Percentiles rank a stretch among this genome's conserved stretches.
phyloP scores from a whole-genome alignment of 2,888 invertebrate genomes.

The Nomada ruficornis region DNA sequence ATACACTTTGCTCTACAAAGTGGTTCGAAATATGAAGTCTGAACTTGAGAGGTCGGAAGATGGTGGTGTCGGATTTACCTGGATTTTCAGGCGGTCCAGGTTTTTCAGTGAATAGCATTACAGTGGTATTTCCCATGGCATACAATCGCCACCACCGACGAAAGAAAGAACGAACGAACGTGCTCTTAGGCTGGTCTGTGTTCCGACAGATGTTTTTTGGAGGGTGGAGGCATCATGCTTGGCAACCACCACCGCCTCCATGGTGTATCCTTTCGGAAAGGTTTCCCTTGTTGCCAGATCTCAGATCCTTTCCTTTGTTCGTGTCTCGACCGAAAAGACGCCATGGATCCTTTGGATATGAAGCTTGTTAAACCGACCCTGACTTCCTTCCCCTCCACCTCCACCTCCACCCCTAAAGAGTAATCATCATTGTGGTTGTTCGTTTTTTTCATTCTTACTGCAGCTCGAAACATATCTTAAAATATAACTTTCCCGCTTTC shows the following conservation, averaged over 20 bases:
- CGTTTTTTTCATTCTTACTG: background rate
- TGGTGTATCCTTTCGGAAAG: conserved; percentile 62
- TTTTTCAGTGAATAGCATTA: conserved; percentile 14
- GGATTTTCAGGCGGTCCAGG: background rate
- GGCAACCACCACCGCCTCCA: conserved; percentile 38
- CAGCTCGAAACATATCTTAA: background rate
- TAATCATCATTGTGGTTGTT: conserved; percentile 16
- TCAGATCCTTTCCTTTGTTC: conserved; percentile 53
- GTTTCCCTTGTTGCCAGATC: conserved; percentile 71
- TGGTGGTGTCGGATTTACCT: background rate
- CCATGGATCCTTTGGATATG: conserved; percentile 24
- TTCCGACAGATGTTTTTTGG: conserved; percentile 69
- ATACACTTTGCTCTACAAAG: background rate
- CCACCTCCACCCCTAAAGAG: background rate
- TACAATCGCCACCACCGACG: conserved; percentile 20
- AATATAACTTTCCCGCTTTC: background rate
- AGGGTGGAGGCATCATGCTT: conserved; percentile 41
- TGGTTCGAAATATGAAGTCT: background rate
- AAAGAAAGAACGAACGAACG: conserved; percentile 41
- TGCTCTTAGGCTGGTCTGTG: conserved; percentile 49
- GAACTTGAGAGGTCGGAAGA: background rate
- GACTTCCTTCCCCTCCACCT: background rate
- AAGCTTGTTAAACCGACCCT: conserved; percentile 23
- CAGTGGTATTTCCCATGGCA: conserved; percentile 37
- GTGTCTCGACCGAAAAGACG: conserved; percentile 8